Evolutionary conservation across 2,113 vertebrate species (phyloP), one percentile per base, ranked within the genome.

Genomic region (Octodon degus): DNA sequence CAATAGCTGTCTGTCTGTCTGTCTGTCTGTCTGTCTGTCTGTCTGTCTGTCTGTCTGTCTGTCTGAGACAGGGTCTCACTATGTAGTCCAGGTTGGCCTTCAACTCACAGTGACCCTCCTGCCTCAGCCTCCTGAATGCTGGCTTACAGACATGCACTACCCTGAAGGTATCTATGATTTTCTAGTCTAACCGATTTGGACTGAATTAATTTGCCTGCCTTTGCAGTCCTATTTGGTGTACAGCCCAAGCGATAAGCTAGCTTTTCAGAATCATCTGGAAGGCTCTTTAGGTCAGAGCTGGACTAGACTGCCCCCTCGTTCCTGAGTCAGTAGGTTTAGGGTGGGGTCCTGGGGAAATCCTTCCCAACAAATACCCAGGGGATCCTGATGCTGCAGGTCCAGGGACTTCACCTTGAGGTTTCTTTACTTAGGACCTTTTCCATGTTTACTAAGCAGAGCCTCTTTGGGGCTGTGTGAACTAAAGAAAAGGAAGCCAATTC

Each of bases 401-500:
- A 74, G 58, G 65, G n/a, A 82, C 67, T 34, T 93, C 20, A 20
- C 43, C 90, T 74, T 74, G 93, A 70, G 20, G 30, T 32, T 74
- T 77, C 76, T 68, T 67, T 10, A 74, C 68, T 43, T 94, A 89
- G 74, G 76, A 83, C 32, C 62, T 86, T 84, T 83, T 55, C 77
- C 37, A 27, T 24, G 12, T 77, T 89, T 85, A 65, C 34, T 77
- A 86, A 67, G 1, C 17, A 84, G 84, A 62, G 63, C 32, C 67
- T 95, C 82, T 24, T 27, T n/a, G 88, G 76, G 70, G 13, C 60
- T 50, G 14, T 40, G 16, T 0, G 55, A 32, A 58, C 25, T 7
- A n/a, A 62, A 89, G 86, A 25, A 74, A 94, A 96, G 89, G 2
- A 81, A 81, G 12, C 50, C 68, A 70, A n/a, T 43, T 55, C 43